Percentiles rank a stretch among this genome's conserved stretches.
Evolutionary conservation across 2,888 invertebrate species (phyloP).

Genomic region (Brachyopa scutellaris): DNA sequence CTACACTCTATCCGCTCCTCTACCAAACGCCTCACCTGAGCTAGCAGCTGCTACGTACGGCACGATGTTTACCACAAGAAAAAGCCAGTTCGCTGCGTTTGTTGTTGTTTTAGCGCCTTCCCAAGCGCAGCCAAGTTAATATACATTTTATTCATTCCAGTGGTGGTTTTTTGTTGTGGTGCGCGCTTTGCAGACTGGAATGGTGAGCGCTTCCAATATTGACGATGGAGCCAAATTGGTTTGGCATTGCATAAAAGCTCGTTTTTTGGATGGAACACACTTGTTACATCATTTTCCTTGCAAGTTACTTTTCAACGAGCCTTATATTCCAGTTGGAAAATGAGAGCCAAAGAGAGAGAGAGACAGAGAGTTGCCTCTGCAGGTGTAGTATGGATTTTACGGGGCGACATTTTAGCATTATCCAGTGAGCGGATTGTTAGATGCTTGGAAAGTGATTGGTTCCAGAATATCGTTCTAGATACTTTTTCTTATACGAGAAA

Average conservation of each 20-base stretch:
- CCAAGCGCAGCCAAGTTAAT: conserved; percentile 5
- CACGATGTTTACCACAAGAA: no score
- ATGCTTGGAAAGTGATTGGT: neutral
- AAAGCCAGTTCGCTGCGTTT: conserved; percentile 1
- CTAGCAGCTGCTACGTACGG: neutral
- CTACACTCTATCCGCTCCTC: neutral
- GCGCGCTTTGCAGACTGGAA: conserved; percentile 25
- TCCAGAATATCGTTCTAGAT: conserved; percentile 12
- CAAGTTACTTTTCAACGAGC: neutral
- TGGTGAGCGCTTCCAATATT: neutral
- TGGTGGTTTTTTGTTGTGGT: neutral
- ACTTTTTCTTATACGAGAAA: neutral
- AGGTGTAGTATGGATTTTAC: neutral
- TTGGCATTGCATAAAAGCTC: conserved; percentile 41
- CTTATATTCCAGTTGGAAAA: conserved; percentile 19
- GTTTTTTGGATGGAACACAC: conserved; percentile 44
- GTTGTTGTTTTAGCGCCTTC: neutral
- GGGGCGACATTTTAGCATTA: conserved; percentile 12
- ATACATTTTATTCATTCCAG: neutral
- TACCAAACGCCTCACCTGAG: conserved; percentile 32
- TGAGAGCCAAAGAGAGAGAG: neutral
- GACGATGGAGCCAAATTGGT: neutral
- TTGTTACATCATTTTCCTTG: conserved; percentile 63
- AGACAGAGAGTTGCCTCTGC: neutral
- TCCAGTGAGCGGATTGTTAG: conserved; percentile 11